These are phyloP conservation scores for Ennomos erosarius DNA, from an alignment of 2,888 invertebrate species.

Conservation along the genomic window DNA sequence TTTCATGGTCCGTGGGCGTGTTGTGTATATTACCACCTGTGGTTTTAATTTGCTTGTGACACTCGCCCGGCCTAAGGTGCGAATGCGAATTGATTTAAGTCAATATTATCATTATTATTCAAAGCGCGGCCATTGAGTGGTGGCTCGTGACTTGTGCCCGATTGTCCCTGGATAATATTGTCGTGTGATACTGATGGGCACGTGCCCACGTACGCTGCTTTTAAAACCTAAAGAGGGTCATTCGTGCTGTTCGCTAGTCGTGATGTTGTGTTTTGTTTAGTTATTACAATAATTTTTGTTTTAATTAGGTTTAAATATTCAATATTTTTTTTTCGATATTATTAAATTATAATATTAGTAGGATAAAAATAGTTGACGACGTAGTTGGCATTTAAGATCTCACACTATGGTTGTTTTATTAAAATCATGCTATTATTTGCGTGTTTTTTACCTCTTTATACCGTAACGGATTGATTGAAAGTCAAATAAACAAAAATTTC, in stretches of 20 bases:
- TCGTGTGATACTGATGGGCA: constrained; percentile 71
- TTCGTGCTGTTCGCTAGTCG: constrained; percentile 65
- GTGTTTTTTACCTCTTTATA: too few relatives aligned
- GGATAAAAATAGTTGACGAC: too few relatives aligned
- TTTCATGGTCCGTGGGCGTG: constrained; percentile 9
- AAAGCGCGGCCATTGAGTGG: constrained; percentile 61
- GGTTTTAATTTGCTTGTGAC: constrained; percentile 25
- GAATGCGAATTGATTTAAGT: constrained; percentile 43
- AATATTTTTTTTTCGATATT: too few relatives aligned
- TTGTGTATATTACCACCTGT: constrained; percentile 1
- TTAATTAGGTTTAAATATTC: too few relatives aligned
- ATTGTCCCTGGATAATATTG: constrained; percentile 70
- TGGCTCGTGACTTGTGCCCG: constrained; percentile 73
- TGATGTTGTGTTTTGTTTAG: constrained; percentile 39
- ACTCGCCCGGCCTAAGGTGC: constrained; percentile 25
- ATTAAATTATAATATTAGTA: too few relatives aligned
- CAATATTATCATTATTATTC: constrained; percentile 70
- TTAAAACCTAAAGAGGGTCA: constrained; percentile 69
- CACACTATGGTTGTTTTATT: too few relatives aligned
- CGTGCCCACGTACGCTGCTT: constrained; percentile 73
- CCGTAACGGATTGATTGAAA: too few relatives aligned
- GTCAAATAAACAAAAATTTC: too few relatives aligned
- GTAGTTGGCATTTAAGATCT: too few relatives aligned
- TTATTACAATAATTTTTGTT: constrained; percentile 1
- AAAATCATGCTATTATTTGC: too few relatives aligned